phyloP scores from a whole-genome alignment of 2,113 vertebrate species.

The Suricata suricatta region DNA sequence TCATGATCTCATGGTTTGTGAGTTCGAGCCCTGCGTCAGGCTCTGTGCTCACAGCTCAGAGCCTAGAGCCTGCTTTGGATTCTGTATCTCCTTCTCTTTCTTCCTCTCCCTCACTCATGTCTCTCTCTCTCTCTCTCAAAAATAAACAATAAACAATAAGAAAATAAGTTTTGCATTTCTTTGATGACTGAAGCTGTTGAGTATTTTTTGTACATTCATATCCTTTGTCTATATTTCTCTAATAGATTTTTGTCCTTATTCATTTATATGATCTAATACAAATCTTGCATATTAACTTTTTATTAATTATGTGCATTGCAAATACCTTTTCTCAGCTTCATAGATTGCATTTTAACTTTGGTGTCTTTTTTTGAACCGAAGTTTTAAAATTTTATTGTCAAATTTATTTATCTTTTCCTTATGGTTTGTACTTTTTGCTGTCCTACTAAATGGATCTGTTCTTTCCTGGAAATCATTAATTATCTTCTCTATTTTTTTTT shows the following conservation, averaged over 20 bases:
- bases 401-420: background rate
- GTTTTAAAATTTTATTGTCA: background rate
- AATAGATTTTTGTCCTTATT: background rate
- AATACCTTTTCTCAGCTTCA: background rate
- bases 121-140: too few species aligned
- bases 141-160: too few species aligned
- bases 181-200: background rate
- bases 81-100: too few species aligned
- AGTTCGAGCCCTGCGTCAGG: too few species aligned
- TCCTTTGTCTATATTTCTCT: background rate
- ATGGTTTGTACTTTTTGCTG: background rate
- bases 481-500: background rate
- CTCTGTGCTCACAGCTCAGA: too few species aligned
- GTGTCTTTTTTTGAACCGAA: background rate
- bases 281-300: constrained; percentile 8
- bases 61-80: too few species aligned
- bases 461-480: background rate
- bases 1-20: too few species aligned
- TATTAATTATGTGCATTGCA: background rate
- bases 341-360: background rate
- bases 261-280: background rate
- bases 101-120: too few species aligned
- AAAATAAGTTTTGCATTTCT: background rate
- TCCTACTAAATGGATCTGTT: background rate
- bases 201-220: background rate